Conservation (phyloP, 2,888 invertebrate species). For the Blastobasis lacticolella region DNA sequence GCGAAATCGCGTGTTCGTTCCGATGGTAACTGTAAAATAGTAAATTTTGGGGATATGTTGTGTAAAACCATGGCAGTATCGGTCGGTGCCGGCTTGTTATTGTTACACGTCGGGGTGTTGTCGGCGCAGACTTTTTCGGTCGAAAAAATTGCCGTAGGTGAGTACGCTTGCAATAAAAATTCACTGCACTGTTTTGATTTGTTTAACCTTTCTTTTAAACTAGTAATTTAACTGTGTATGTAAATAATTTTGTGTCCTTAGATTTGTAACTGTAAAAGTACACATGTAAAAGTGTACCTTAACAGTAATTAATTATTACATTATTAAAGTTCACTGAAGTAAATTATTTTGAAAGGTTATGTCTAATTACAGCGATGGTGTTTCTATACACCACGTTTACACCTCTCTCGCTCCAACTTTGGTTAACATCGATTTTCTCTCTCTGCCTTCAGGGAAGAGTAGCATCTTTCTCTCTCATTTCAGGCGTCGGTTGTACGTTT, state of each 20-base stretch:
- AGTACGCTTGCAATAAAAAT: constrained; percentile 24
- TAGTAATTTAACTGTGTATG: too few relatives aligned
- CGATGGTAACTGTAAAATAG: background rate
- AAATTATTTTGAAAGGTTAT: too few relatives aligned
- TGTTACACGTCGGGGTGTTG: constrained; percentile 39
- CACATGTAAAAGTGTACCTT: too few relatives aligned
- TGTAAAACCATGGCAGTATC: constrained; percentile 13
- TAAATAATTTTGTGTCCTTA: too few relatives aligned
- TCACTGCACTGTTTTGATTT: background rate
- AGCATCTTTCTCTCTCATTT: background rate
- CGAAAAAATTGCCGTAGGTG: constrained; percentile 68
- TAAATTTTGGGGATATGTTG: constrained; percentile 26
- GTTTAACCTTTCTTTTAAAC: background rate
- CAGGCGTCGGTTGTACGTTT: background rate
- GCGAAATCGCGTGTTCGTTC: constrained; percentile 16
- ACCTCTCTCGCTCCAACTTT: background rate
- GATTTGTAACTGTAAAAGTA: too few relatives aligned
- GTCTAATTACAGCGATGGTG: too few relatives aligned
- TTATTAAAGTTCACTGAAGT: too few relatives aligned
- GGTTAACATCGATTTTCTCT: background rate
- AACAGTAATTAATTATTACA: too few relatives aligned
- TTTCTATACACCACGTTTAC: background rate
- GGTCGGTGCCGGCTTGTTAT: constrained; percentile 40
- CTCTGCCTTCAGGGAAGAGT: background rate
- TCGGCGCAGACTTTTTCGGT: constrained; percentile 53